Percentiles rank a stretch among this genome's conserved stretches.
phyloP scores from a whole-genome alignment of 2,888 invertebrate species.

The Eudiplozoon nipponicum region DNA sequence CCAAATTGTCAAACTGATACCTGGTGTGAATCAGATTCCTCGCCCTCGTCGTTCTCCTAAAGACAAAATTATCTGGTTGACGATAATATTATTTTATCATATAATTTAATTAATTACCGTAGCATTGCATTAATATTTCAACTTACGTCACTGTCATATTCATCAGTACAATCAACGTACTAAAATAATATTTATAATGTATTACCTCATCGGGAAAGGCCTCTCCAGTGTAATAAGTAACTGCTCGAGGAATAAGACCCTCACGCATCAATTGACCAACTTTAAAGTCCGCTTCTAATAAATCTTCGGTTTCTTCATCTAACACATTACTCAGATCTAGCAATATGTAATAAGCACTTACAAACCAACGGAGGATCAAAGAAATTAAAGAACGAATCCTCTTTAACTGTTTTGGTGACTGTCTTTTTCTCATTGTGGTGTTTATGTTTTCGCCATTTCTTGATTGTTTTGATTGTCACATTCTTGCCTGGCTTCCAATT shows the following conservation, averaged over 20 bases:
- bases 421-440: constrained; percentile 61
- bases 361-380: constrained; percentile 45
- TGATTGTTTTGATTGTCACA: constrained; percentile 68
- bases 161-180: too few relatives aligned
- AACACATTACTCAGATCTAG: background rate
- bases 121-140: too few relatives aligned
- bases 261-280: constrained; percentile 89
- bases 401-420: constrained; percentile 69
- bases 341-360: background rate
- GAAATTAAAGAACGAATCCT: constrained; percentile 96
- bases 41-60: too few relatives aligned
- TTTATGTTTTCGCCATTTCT: constrained; percentile 95
- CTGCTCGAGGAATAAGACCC: constrained; percentile 73
- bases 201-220: too few relatives aligned
- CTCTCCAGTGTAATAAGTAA: constrained; percentile 78
- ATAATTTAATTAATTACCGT: too few relatives aligned
- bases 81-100: too few relatives aligned
- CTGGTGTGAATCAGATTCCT: too few relatives aligned
- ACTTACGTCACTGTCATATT: too few relatives aligned
- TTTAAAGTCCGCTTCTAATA: constrained; percentile 74
- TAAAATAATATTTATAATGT: too few relatives aligned
- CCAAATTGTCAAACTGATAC: too few relatives aligned
- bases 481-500: constrained; percentile 92
- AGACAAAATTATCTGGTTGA: too few relatives aligned
- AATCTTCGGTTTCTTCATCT: constrained; percentile 55